Base-by-base conservation (phyloP, 2,888 invertebrate species). In the Peribatodes rhomboidaria region DNA sequence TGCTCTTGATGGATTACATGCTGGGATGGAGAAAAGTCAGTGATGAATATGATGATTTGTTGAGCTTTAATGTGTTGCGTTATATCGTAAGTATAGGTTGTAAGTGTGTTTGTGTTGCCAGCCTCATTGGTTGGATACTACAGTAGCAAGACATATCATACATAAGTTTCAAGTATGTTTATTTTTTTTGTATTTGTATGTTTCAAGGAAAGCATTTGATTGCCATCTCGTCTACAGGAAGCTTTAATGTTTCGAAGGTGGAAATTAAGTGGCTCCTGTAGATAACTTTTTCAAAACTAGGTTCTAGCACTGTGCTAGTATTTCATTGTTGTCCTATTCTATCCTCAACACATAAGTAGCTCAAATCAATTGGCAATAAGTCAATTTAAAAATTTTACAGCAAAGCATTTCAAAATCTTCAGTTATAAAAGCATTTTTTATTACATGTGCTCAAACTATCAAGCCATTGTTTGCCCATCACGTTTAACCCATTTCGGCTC, bases 1-100 rank as follows among this genome's bases (percentile, higher is more conserved):
- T 68, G 58, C 56, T n/a, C 66, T 67, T 79, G 80, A 82, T 83
- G 75, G 76, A 81, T 79, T 71, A 75, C 71, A 54, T 57, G 66
- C 49, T 50, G 13, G 42, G 7, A 39, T 18, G 10, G 47, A 41
- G 39, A 42, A 61, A 55, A 55, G 46, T 39, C 27, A 54, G 31
- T n/a, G 46, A 58, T 63, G 53, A 57, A 53, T 58, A 52, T 53
- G 31, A 14, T 58, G 53, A 63, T 63, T 53, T 44, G 44, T 20
- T 39, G 37, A 39, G 13, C 37, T 37, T 53, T 50, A 18, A 27
- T 37, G 37, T 13, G 2, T 37, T 37, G 41, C 3, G 41, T 3
- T 39, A 6, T 42, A 42, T 42, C 18, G 18, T 10, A 42, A 42
- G 42, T 42, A 18, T 42, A 42, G 18, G 16, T 42, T 18, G 18